Evolutionary conservation across 1,140 invertebrate genomes (phyloP), one percentile per base, ranked within the genome.

Genomic region (Trichonephila inaurata): DNA sequence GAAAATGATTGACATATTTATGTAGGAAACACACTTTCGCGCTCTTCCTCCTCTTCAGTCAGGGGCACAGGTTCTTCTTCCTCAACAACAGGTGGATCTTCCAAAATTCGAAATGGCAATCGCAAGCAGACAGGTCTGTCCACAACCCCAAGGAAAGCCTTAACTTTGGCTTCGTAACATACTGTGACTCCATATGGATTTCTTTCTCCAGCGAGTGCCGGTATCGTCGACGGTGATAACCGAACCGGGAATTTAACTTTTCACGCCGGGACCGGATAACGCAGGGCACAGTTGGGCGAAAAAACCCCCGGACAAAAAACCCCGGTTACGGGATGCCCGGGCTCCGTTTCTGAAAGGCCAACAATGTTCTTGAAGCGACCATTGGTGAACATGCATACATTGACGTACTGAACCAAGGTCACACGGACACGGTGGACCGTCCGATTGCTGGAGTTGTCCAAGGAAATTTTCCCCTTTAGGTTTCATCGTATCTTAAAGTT

Each of bases 381-480:
- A 58, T 94, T 94, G 21, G 94, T 95, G 87, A 95, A 95, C 94
- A 95, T 95, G 89, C 94, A 95, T 6, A 95, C 94, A 60, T 94
- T 87, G 12, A 95, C 94, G 85, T 94, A 94, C 28, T 95, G 94
- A n/a, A 95, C 83, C 18, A 94, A 24, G 14, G 81, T 77, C 3
- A 95, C 94, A n/a, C 94, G 88, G 18, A 95, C 62, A 7, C 72
- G 82, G 82, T 94, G 94, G 10, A 95, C 94, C 1, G 94, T 95
- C 24, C 94, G 88, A 72, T 94, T 95, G 61, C 90, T 94, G 88
- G 91, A 92, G 83, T 95, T 95, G 62, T 95, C 89, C 24, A 95
- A 8, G 19, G 86, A 77, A n/a, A 95, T 91, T 83, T 94, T 94
- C 0, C 93, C 77, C n/a, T 94, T 85, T 19, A 95, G 19, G 89